Evolutionary conservation across 2,113 vertebrate genomes (phyloP).

Genomic region (Channa maculata): DNA sequence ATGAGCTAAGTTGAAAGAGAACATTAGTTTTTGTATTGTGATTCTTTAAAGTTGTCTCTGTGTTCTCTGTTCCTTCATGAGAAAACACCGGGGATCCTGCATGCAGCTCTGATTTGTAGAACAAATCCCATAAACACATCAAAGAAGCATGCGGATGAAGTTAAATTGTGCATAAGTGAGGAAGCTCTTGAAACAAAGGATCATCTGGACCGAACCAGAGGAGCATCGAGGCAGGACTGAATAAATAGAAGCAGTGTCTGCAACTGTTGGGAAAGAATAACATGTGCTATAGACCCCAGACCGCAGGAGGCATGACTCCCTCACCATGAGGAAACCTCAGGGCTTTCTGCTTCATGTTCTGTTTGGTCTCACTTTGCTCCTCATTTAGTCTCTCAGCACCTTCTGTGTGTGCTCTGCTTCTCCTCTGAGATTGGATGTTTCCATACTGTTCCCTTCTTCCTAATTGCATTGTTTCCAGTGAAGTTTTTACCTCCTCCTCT

Average conservation of each 20-base stretch:
- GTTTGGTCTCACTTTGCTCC: conserved; percentile 48
- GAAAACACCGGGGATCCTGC: too few species aligned
- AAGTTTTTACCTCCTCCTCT: conserved; percentile 3
- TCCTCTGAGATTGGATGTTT: background rate
- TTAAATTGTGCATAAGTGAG: conserved; percentile 1
- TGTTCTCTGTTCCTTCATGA: too few species aligned
- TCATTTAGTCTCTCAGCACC: conserved; percentile 13
- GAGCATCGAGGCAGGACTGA: conserved; percentile 22
- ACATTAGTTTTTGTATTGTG: too few species aligned
- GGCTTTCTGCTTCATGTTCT: conserved; percentile 47
- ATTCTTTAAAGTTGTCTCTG: too few species aligned
- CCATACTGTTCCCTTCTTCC: conserved; percentile 10
- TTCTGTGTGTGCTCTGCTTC: background rate
- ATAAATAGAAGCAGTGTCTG: conserved; percentile 36
- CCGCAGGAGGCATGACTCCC: conserved; percentile 69
- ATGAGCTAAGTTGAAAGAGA: too few species aligned
- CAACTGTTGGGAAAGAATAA: conserved; percentile 67
- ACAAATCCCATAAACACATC: background rate
- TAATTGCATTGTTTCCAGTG: background rate
- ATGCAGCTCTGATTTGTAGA: background rate
- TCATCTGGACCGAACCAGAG: conserved; percentile 16
- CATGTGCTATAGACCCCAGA: conserved; percentile 66
- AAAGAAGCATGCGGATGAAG: conserved; percentile 5
- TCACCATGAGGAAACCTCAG: conserved; percentile 63
- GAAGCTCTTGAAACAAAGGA: conserved; percentile 12